Percentiles rank a stretch among this genome's conserved stretches.
These are phyloP conservation scores for Sericinus montela DNA, from an alignment of 2,888 invertebrate species.

Conservation along the genomic window DNA sequence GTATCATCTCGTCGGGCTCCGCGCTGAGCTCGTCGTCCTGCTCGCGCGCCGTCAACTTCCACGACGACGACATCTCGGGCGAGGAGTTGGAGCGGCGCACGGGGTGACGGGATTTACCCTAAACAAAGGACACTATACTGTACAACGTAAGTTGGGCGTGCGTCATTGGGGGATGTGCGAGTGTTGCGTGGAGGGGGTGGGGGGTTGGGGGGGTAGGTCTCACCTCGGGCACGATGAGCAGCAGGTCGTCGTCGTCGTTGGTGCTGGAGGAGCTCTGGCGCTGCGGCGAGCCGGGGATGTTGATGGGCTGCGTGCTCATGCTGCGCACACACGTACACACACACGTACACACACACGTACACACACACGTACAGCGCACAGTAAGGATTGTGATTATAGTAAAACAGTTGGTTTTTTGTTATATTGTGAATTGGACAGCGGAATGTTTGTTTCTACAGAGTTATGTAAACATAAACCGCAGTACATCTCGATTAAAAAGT, in stretches of 20 bases:
- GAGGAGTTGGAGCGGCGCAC: slow-evolving; percentile 94
- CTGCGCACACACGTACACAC: slow-evolving; percentile 30
- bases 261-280: slow-evolving; percentile 62
- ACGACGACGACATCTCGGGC: slow-evolving; percentile 94
- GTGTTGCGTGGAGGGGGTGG: not conserved
- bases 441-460: too few relatives aligned
- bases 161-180: not conserved
- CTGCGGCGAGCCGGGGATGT: slow-evolving; percentile 80
- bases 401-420: too few relatives aligned
- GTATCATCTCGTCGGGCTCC: slow-evolving; percentile 44
- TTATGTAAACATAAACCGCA: too few relatives aligned
- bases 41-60: slow-evolving; percentile 79
- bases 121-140: too few relatives aligned
- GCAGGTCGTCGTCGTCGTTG: slow-evolving; percentile 72
- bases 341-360: too few relatives aligned
- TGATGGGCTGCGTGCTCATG: slow-evolving; percentile 79
- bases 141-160: too few relatives aligned
- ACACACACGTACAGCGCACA: too few relatives aligned
- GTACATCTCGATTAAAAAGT: too few relatives aligned
- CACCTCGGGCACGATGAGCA: slow-evolving; percentile 59
- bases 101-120: slow-evolving; percentile 85
- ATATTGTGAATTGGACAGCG: too few relatives aligned
- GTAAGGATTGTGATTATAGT: too few relatives aligned
- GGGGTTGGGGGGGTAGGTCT: not conserved
- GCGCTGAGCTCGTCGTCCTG: slow-evolving; percentile 25